Evolutionary conservation across 2,888 invertebrate species (phyloP).

Genomic region (Syrista parreyssii): DNA sequence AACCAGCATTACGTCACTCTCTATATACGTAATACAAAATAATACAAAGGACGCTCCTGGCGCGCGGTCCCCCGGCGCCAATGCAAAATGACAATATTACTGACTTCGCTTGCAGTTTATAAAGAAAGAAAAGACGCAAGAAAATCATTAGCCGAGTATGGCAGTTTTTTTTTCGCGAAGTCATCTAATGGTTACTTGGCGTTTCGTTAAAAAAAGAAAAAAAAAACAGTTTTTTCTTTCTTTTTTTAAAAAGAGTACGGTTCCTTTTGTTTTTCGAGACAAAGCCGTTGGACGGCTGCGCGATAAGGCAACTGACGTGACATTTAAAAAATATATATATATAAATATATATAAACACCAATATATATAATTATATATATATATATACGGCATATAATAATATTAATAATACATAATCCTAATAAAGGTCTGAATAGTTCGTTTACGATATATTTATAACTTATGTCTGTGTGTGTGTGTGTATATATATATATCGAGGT

Average conservation of each 20-base stretch:
- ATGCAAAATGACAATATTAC: too few relatives aligned
- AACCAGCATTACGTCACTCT: too few relatives aligned
- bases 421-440: slow-evolving; percentile 11
- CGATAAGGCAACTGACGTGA: slow-evolving; percentile 25
- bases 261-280: slow-evolving; percentile 17
- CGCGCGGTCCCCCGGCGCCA: too few relatives aligned
- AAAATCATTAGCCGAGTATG: too few relatives aligned
- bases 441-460: slow-evolving; percentile 23
- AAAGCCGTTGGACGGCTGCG: slow-evolving; percentile 23
- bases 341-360: too few relatives aligned
- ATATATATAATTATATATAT: too few relatives aligned
- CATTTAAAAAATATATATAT: too few relatives aligned
- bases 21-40: too few relatives aligned
- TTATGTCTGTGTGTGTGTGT: slow-evolving; percentile 16
- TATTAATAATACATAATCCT: slow-evolving; percentile 21
- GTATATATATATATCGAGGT: slow-evolving; percentile 22
- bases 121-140: too few relatives aligned
- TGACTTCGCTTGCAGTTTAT: too few relatives aligned
- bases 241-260: slow-evolving; percentile 11
- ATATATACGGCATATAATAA: slow-evolving; percentile 25
- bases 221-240: not conserved
- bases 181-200: not conserved
- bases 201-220: slow-evolving; percentile 5
- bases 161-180: too few relatives aligned
- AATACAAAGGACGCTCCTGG: too few relatives aligned